phyloP scores from a whole-genome alignment of 2,113 vertebrate genomes.

The Zapus hudsonius region DNA sequence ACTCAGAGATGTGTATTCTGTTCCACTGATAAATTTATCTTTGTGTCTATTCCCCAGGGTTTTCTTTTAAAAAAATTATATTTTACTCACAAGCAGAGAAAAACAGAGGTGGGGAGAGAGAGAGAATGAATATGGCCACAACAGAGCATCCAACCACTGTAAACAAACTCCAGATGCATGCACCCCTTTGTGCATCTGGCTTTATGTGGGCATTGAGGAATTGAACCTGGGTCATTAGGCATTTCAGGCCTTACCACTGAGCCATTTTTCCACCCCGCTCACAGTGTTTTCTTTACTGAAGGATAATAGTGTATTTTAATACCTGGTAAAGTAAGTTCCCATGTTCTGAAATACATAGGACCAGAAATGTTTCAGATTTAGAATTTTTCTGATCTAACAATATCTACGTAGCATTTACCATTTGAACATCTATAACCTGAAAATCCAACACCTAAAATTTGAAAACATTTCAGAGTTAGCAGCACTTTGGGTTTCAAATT shows the following conservation, averaged over 20 bases:
- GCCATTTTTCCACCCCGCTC: no score
- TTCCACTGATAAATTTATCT: background rate
- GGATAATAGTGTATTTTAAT: constrained; percentile 41
- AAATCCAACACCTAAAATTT: background rate
- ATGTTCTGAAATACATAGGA: background rate
- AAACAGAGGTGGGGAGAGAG: no score
- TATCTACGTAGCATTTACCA: background rate
- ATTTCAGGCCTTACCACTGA: no score
- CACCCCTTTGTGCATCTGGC: no score
- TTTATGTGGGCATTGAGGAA: no score
- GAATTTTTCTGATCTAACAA: background rate
- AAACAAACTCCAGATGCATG: no score
- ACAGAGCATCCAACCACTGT: no score
- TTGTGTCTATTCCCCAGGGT: background rate
- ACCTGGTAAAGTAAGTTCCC: background rate
- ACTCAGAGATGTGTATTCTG: background rate
- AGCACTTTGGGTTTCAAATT: background rate
- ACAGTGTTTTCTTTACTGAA: constrained; percentile 38
- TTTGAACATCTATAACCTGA: background rate
- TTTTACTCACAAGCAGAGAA: no score
- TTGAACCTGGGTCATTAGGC: no score
- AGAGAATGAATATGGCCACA: no score
- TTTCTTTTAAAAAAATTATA: no score
- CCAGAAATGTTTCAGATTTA: background rate
- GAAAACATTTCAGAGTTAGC: background rate